phyloP scores from a whole-genome alignment of 2,888 invertebrate genomes.

The Stenoptilia bipunctidactyla region DNA sequence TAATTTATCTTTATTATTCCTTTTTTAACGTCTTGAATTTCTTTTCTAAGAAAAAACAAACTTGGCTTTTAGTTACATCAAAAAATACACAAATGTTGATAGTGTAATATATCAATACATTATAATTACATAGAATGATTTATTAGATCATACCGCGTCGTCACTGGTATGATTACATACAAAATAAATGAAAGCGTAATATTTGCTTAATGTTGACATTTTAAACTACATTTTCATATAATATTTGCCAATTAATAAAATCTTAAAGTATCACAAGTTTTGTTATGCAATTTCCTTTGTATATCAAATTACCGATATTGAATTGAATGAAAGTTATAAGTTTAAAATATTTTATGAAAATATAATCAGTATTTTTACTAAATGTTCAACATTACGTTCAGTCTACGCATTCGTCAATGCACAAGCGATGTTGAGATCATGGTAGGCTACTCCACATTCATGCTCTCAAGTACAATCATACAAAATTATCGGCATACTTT shows the following conservation, averaged over 20 bases:
- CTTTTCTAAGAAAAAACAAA: constrained; percentile 68
- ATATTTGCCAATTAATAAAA: no score
- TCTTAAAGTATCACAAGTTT: no score
- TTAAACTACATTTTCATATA: neutral
- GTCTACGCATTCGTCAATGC: constrained; percentile 35
- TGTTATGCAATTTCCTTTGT: no score
- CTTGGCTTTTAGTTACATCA: constrained; percentile 65
- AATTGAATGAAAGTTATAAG: no score
- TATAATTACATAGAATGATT: constrained; percentile 16
- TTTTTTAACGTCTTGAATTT: constrained; percentile 61
- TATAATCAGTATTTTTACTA: constrained; percentile 20
- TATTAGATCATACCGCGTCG: constrained; percentile 28
- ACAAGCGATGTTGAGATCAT: constrained; percentile 44
- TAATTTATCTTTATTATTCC: constrained; percentile 67
- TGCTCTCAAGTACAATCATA: constrained; percentile 27
- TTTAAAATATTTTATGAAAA: no score
- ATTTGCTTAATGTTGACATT: constrained; percentile 1
- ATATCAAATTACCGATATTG: no score
- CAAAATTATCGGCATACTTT: constrained; percentile 8
- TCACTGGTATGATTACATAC: constrained; percentile 28
- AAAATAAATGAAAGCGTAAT: constrained; percentile 38
- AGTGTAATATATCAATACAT: constrained; percentile 43
- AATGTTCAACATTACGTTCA: constrained; percentile 30
- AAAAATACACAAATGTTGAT: constrained; percentile 67
- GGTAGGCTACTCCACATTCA: constrained; percentile 24